Conservation (phyloP, 1,140 invertebrate genomes). For the Apocrypta bakeri region DNA sequence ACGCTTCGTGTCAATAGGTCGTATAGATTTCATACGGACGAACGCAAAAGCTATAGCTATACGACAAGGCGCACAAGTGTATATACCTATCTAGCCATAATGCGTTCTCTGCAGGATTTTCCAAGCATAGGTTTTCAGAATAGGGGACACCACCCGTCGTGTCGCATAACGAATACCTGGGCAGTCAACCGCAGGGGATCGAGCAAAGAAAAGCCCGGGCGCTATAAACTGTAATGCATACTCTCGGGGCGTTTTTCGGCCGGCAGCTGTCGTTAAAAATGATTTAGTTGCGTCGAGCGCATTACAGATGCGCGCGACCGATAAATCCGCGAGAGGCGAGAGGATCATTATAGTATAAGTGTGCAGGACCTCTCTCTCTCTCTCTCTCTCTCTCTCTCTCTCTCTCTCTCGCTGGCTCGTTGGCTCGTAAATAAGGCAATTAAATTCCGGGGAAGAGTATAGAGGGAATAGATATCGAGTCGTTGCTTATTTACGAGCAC, state of each 20-base stretch:
- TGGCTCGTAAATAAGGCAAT: constrained; percentile 59
- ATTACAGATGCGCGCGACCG: constrained; percentile 30
- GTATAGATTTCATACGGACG: background rate
- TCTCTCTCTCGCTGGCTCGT: background rate
- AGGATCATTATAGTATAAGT: background rate
- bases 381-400: too few relatives aligned
- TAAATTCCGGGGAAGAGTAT: constrained; percentile 51
- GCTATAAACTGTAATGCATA: constrained; percentile 40
- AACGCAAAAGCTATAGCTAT: too few relatives aligned
- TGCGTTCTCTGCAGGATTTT: background rate
- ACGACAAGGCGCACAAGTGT: background rate
- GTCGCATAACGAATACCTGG: constrained; percentile 61
- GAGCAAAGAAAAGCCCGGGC: constrained; percentile 15
- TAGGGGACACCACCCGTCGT: constrained; percentile 59
- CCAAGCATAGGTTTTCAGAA: background rate
- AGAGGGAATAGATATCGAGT: constrained; percentile 44
- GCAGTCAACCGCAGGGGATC: constrained; percentile 53
- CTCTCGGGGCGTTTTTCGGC: constrained; percentile 29
- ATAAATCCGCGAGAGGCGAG: constrained; percentile 40
- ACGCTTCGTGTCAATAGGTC: constrained; percentile 28
- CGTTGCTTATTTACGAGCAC: constrained; percentile 44
- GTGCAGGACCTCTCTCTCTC: constrained; percentile 16
- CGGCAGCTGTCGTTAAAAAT: constrained; percentile 47
- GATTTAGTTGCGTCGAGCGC: constrained; percentile 38
- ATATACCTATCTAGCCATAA: background rate